These are phyloP conservation scores for Rostratula benghalensis DNA, from an alignment of 2,113 vertebrate species.

Conservation along the genomic window DNA sequence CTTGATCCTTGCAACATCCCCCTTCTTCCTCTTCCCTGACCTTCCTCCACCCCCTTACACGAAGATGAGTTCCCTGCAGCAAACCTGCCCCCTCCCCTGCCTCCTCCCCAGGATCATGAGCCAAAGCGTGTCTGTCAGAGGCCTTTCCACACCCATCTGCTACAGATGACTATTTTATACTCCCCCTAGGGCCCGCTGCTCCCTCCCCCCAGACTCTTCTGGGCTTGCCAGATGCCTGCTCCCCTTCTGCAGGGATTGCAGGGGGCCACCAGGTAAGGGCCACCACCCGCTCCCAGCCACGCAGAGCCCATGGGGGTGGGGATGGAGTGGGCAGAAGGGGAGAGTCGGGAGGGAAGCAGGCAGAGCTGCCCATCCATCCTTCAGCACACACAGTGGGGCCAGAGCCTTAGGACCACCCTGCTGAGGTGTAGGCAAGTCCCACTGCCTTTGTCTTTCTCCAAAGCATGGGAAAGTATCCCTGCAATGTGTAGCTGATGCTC, in stretches of 20 bases:
- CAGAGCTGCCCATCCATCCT: neutral
- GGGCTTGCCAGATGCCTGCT: conserved; percentile 70
- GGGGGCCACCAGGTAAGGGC: conserved; percentile 74
- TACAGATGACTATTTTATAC: conserved; percentile 72
- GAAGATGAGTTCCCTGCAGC: neutral
- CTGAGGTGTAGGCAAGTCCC: neutral
- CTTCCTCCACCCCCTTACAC: neutral
- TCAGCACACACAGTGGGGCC: neutral
- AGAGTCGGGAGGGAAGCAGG: conserved; percentile 24
- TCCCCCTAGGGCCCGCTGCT: conserved; percentile 70
- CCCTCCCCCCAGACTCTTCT: conserved; percentile 68
- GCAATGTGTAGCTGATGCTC: neutral
- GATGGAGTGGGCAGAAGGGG: neutral
- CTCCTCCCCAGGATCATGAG: neutral
- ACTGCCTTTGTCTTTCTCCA: neutral
- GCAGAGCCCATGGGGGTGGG: conserved; percentile 12
- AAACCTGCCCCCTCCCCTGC: neutral
- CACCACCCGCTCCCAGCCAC: neutral
- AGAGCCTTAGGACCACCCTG: neutral
- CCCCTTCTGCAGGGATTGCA: conserved; percentile 70
- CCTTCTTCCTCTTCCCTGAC: neutral
- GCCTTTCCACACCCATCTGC: neutral
- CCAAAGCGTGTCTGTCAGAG: conserved; percentile 1
- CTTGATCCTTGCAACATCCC: neutral
- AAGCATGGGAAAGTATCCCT: neutral